A percentile compares a stretch with the other conserved stretches of the same genome.
Evolutionary conservation across 2,113 vertebrate species (phyloP).

Genomic region (Chaetodon trifascialis): DNA sequence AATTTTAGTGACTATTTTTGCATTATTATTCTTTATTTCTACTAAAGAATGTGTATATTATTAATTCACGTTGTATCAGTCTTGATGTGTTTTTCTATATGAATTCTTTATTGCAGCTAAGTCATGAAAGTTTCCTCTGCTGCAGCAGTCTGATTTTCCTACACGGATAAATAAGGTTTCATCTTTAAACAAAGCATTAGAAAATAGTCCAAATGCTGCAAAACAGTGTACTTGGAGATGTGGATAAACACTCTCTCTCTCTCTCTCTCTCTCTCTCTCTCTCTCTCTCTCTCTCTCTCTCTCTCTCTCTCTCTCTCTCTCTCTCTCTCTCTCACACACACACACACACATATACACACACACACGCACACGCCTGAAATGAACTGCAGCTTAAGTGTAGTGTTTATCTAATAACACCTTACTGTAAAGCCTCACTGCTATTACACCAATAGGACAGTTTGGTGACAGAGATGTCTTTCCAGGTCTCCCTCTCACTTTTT

Average conservation of each 20-base stretch:
- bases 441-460: slow-evolving; percentile 39
- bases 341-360: neutral
- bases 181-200: neutral
- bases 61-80: neutral
- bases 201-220: neutral
- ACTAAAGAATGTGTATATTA: neutral
- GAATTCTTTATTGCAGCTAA: neutral
- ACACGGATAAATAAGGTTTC: neutral
- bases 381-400: slow-evolving; percentile 34
- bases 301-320: neutral
- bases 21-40: neutral
- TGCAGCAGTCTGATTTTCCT: neutral
- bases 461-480: slow-evolving; percentile 30
- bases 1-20: too few relatives aligned
- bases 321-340: neutral
- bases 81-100: neutral
- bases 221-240: neutral
- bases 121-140: neutral
- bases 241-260: neutral
- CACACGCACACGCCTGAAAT: slow-evolving; percentile 17
- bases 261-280: neutral
- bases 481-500: slow-evolving; percentile 26
- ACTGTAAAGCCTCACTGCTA: slow-evolving; percentile 27
- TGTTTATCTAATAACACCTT: slow-evolving; percentile 41
- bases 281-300: neutral